Evolutionary conservation across 2,888 invertebrate genomes (phyloP).

Genomic region (Pseudococcus viburni): DNA sequence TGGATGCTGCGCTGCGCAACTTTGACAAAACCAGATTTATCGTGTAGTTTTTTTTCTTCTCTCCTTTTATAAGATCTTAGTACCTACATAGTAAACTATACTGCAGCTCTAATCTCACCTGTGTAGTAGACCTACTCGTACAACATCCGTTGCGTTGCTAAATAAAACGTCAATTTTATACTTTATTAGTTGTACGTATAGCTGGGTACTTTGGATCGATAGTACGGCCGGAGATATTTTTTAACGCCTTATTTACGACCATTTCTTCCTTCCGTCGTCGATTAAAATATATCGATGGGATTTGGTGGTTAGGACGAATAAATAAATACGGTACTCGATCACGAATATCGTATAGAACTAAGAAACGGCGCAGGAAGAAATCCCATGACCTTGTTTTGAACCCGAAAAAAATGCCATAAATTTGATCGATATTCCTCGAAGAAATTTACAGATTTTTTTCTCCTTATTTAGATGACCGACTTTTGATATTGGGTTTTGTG

Average conservation of each 20-base stretch:
- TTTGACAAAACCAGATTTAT: constrained; percentile 49
- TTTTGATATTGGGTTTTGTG: neutral
- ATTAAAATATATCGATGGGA: constrained; percentile 6
- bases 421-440: constrained; percentile 23
- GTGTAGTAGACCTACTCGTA: neutral
- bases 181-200: constrained; percentile 4
- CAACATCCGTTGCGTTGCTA: constrained; percentile 15
- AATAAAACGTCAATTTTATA: constrained; percentile 28
- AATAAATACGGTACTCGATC: constrained; percentile 15
- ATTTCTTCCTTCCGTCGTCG: constrained; percentile 7
- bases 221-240: neutral
- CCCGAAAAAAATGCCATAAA: neutral
- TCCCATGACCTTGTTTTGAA: constrained; percentile 22
- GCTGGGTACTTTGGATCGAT: neutral
- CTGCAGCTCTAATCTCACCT: neutral
- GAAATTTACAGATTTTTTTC: neutral
- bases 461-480: neutral
- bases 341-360: neutral
- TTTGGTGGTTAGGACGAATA: constrained; percentile 5
- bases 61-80: neutral
- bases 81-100: neutral
- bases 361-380: neutral
- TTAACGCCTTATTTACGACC: neutral
- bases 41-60: constrained; percentile 23
- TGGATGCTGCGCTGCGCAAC: constrained; percentile 16